These are phyloP conservation scores for Papilio xuthus DNA, from an alignment of 1,140 invertebrate species.

Conservation along the genomic window DNA sequence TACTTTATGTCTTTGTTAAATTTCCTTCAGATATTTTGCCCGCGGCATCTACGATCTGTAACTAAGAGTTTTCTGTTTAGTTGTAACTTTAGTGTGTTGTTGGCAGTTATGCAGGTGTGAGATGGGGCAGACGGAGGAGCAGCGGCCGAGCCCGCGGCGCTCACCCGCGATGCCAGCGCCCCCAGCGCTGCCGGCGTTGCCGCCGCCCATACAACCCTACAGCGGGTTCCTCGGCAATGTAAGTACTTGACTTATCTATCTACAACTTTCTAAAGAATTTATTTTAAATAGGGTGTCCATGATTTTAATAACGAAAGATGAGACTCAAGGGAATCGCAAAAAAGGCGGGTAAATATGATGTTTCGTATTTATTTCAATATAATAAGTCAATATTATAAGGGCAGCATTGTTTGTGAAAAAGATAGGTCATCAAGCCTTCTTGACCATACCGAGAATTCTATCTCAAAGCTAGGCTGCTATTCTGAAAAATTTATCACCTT, in stretches of 20 bases:
- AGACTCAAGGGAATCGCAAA: background rate
- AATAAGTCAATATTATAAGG: too few species aligned
- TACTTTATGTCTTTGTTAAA: too few species aligned
- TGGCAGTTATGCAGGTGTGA: constrained; percentile 55
- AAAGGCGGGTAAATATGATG: background rate
- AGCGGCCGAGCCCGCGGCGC: constrained; percentile 49
- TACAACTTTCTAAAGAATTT: background rate
- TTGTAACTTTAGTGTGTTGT: constrained; percentile 36
- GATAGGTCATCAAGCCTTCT: too few species aligned
- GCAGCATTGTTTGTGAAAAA: too few species aligned
- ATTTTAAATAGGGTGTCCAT: constrained; percentile 9
- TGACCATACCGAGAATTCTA: too few species aligned
- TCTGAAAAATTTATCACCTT: too few species aligned
- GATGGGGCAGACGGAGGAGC: constrained; percentile 68
- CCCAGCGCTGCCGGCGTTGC: constrained; percentile 69
- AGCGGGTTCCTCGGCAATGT: constrained; percentile 83
- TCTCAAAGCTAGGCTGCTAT: too few species aligned
- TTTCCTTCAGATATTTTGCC: too few species aligned
- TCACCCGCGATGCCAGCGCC: constrained; percentile 54
- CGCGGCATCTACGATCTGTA: too few species aligned
- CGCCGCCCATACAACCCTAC: constrained; percentile 82
- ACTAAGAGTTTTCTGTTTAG: background rate
- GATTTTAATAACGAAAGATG: background rate
- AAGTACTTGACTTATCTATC: constrained; percentile 49
- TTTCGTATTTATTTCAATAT: too few species aligned